These are phyloP conservation scores for Lutjanus erythropterus DNA, from an alignment of 2,113 vertebrate species.

Conservation along the genomic window DNA sequence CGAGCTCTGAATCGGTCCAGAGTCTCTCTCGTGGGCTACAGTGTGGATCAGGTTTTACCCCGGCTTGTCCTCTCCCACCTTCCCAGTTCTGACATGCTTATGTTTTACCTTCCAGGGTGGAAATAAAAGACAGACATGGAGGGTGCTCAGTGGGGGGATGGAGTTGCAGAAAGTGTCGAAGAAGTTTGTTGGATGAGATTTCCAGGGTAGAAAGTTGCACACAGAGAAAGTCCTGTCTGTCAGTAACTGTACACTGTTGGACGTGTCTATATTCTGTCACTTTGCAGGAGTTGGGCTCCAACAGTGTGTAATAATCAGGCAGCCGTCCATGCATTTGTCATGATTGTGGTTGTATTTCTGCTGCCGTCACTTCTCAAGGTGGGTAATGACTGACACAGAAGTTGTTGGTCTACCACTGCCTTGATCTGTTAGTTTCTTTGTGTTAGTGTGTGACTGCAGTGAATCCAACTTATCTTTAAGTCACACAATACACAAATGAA, in stretches of 20 bases:
- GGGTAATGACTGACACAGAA: conserved; percentile 49
- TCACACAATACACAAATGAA: no score
- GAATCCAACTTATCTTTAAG: no score
- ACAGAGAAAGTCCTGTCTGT: conserved; percentile 13
- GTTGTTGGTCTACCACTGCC: no score
- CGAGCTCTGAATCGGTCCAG: conserved; percentile 34
- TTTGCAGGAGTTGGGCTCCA: conserved; percentile 27
- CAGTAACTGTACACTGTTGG: conserved; percentile 20
- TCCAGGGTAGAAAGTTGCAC: conserved; percentile 4
- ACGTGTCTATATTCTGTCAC: conserved; percentile 26
- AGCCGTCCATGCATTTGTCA: conserved; percentile 54
- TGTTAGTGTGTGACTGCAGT: no score
- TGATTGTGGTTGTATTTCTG: conserved; percentile 30
- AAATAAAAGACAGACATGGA: conserved; percentile 39
- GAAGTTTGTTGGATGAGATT: conserved; percentile 38
- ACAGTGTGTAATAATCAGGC: conserved; percentile 54
- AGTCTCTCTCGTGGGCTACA: conserved; percentile 63
- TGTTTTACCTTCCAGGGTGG: conserved; percentile 46
- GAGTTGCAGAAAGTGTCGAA: conserved; percentile 32
- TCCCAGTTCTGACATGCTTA: conserved; percentile 59
- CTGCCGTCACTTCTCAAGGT: conserved; percentile 48
- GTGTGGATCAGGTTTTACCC: conserved; percentile 65
- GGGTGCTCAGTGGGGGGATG: conserved; percentile 12
- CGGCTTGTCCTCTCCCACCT: conserved; percentile 14
- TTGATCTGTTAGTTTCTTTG: no score